Percentiles rank a stretch among this genome's conserved stretches.
Evolutionary conservation across 2,797 vertebrate species (phyloP).

Genomic region (Lagorchestes hirsutus): DNA sequence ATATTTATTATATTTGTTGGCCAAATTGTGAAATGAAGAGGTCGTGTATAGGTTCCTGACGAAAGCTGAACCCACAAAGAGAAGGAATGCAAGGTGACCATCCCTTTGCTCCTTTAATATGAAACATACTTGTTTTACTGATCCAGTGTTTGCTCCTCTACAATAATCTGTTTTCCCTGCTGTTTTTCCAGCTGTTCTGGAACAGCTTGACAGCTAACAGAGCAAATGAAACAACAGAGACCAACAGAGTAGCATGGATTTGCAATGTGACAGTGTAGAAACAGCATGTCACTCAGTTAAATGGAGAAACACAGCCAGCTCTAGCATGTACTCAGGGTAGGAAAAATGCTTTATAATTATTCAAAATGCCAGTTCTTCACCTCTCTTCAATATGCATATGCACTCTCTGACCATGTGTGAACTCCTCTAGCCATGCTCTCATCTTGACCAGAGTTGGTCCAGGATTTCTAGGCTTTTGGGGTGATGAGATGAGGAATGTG

Average conservation of each 20-base stretch:
- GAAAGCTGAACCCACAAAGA: neutral
- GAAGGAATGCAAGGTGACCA: neutral
- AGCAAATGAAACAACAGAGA: neutral
- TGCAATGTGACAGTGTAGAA: slow-evolving; percentile 15
- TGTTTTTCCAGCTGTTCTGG: neutral
- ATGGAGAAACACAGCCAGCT: slow-evolving; percentile 1
- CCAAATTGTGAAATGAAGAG: neutral
- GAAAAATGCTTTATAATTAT: slow-evolving; percentile 39
- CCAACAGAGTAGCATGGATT: neutral
- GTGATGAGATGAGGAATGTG: slow-evolving; percentile 8
- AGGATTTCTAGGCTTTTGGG: neutral
- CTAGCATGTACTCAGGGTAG: neutral
- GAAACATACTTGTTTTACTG: neutral
- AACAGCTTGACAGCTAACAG: neutral
- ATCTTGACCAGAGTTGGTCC: neutral
- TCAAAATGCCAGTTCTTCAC: slow-evolving; percentile 26
- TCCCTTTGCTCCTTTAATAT: neutral
- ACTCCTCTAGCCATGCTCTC: neutral
- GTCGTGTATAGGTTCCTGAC: neutral
- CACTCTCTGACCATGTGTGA: neutral
- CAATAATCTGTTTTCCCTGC: neutral
- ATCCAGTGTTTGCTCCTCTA: neutral
- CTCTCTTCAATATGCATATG: neutral
- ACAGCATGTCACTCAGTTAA: slow-evolving; percentile 27
- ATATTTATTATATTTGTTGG: neutral